Evolutionary conservation across 1,140 invertebrate species (phyloP).

Genomic region (Papilio polytes): DNA sequence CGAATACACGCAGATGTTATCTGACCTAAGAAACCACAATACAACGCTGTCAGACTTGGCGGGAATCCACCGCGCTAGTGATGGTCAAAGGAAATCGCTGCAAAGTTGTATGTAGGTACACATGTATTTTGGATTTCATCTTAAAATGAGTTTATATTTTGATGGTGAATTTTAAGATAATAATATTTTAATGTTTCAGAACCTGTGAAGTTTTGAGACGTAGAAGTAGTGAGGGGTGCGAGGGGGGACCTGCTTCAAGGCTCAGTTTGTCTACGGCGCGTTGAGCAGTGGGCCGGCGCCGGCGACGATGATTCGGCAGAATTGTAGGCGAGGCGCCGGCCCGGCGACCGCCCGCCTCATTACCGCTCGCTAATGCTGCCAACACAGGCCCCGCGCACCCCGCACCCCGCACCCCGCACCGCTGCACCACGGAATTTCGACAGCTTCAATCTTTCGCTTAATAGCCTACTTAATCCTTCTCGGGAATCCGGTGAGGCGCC

Average conservation of each 20-base stretch:
- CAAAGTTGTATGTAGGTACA: neutral
- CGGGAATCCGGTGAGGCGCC: slow-evolving; percentile 31
- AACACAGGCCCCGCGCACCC: neutral
- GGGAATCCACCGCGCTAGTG: neutral
- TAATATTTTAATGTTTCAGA: neutral
- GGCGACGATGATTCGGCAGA: slow-evolving; percentile 25
- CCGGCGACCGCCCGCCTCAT: neutral
- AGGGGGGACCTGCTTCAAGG: too few relatives aligned
- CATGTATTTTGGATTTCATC: too few relatives aligned
- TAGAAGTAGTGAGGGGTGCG: neutral
- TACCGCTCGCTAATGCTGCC: slow-evolving; percentile 34
- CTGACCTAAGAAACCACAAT: neutral
- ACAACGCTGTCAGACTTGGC: slow-evolving; percentile 4
- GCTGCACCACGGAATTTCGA: slow-evolving; percentile 24
- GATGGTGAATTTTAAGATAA: too few relatives aligned
- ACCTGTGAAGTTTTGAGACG: neutral
- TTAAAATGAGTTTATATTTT: too few relatives aligned
- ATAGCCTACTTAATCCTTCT: slow-evolving; percentile 41
- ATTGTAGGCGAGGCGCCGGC: slow-evolving; percentile 5
- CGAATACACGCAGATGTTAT: slow-evolving; percentile 30
- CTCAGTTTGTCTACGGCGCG: neutral
- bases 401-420: neutral
- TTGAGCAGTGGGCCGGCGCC: slow-evolving; percentile 16
- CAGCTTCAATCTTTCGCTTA: slow-evolving; percentile 34
- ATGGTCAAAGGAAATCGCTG: neutral